Base-by-base conservation (phyloP, 2,797 vertebrate genomes). In the Tapera naevia region DNA sequence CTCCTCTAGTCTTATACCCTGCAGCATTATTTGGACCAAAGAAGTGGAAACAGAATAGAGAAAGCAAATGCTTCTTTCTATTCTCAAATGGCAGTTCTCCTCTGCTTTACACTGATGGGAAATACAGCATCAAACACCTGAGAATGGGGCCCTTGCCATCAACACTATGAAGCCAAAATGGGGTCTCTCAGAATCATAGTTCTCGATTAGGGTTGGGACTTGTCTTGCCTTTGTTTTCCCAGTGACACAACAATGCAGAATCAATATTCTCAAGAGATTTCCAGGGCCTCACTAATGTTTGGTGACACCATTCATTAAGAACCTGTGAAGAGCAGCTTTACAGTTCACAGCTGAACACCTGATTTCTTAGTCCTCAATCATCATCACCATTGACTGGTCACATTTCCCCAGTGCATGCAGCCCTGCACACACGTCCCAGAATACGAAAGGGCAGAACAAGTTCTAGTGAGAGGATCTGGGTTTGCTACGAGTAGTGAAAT, bases 211-310 rank as follows among this genome's bases (percentile, higher is more conserved):
- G 65, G 7, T 5, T 32, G 58, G 54, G 51, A 75, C 50, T 78
- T 92, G 80, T 50, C 32, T 80, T 58, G 57, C 22, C 46, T 86
- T 96, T 93, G 64, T 89, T 96, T 92, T 91, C 86, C 51, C 65
- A 80, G 39, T 87, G 78, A 71, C 53, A 71, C 33, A 86, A 82
- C 75, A 94, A 87, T 54, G 50, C 51, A 85, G 58, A 80, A 54
- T 88, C 72, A 15, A 8, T 80, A 85, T 85, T 89, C 86, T 62
- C 65, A 56, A 80, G 74, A 39, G 81, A 80, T 84, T 92, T 94
- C 93, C 53, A 85, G 61, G 53, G 61, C 54, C 30, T 93, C 32
- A 25, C 17, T 73, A 56, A 46, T 22, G 21, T 61, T 51, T 86
- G 65, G 45, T 94, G 86, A 37, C n/a, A 60, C 35, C 58, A 24